Base-by-base conservation (phyloP, 2,888 invertebrate species). In the Heliconius ethilla region DNA sequence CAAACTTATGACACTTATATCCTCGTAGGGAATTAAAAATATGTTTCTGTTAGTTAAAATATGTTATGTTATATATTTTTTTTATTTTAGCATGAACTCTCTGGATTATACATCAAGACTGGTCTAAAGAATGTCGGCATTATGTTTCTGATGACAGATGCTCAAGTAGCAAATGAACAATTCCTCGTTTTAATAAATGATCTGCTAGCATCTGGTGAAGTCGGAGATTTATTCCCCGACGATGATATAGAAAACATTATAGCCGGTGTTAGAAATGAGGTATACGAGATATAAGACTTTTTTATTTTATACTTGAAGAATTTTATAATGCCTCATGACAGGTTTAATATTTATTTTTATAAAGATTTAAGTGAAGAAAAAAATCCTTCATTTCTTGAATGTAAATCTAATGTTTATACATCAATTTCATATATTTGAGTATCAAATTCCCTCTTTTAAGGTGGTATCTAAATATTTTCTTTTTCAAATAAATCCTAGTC, bases 81-180 rank as follows among this genome's bases (percentile, higher is more conserved):
- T 69, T 65, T 5, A 78, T 90, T 90, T 45, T 83, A 97, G 96
- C 95, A 96, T 81, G 99, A 99, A 90, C 93, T 99, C 76, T 96
- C 97, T 4, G 96, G 96, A 1, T 93, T 99, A 1, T 99, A 99
- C 88, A 93, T 98, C 76, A 99, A 99, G 90, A 97, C 98, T 2
- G 99, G 99, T 0, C 89, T 99, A 55, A 99, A 99, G 89, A 98
- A 98, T 90, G 96, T 99, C 13, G 99, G 99, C 18, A 98, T 97
- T 66, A 98, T 99, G 96, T 99, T 99, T 88, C 93, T 99, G 25
- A 98, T 99, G 98, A 99, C 99, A 0, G 99, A 99, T 89, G 99
- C 99, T 9, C 99, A 99, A 94, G 98, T 99, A 2, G 97, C 98
- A 0, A 98, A 98, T 87, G 99, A 99, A 92, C 97, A 98, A 87